Base-by-base conservation (phyloP, 2,113 vertebrate genomes). In the Podarcis raffonei region DNA sequence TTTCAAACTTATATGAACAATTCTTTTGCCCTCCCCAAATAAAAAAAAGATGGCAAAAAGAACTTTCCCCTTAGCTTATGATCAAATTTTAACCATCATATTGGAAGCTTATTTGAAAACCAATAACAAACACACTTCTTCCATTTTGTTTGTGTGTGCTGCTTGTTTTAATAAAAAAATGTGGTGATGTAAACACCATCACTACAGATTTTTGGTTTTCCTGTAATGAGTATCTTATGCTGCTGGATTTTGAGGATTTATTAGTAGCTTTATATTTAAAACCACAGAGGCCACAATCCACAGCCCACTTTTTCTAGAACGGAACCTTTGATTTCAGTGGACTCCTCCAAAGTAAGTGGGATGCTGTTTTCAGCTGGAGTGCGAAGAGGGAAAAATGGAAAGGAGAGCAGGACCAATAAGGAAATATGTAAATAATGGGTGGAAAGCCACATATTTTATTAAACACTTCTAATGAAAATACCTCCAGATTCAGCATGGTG, bases 11-110 rank as follows among this genome's bases (percentile, higher is more conserved):
- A 94, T 91, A 92, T 89, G 94, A 96, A 96, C 37, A 78, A 77
- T 84, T 53, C 74, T 69, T 69, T 78, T 59, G 42, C 39, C 59
- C 13, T 62, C 59, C 59, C 59, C 93, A 87, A 35, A 57, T n/a
- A 35, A 48, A 48, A 87, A 85, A 59, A 35, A 59, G 23, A 53
- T 3, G 4, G 15, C 16, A 57, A 84, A 84, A 37, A 91, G 77
- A 57, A 76, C 81, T 81, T 85, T 87, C 42, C 16, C 66, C 22
- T 65, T 84, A 72, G 62, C 72, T 89, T 83, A 85, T 66, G 62
- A 91, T 92, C 90, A 91, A 91, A 93, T 96, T 95, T 94, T 94
- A 93, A 93, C 94, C 92, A 94, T 93, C 91, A 95, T 94, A 95
- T 90, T 90, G 94, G 93, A 94, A 95, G 93, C 92, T 92, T 94